These are phyloP conservation scores for Helarctos malayanus DNA, from an alignment of 2,797 vertebrate genomes.

Conservation along the genomic window DNA sequence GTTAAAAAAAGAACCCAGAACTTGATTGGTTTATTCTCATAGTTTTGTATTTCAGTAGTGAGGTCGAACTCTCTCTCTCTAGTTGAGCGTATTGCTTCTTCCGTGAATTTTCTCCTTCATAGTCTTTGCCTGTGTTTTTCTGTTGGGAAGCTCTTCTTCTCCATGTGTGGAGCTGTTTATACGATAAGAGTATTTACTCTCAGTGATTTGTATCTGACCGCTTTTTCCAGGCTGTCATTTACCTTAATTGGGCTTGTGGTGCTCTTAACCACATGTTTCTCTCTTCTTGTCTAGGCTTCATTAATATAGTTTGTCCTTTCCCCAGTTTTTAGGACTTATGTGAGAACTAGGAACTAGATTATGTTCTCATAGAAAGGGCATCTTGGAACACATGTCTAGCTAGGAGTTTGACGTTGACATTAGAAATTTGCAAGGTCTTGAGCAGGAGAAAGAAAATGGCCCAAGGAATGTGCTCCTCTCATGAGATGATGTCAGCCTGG, in stretches of 20 bases:
- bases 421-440: neutral
- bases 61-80: neutral
- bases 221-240: neutral
- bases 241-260: too few species aligned
- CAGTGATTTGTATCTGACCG: neutral
- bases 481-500: rapidly evolving
- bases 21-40: neutral
- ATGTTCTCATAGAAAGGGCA: neutral
- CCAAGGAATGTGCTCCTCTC: neutral
- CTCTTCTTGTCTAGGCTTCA: neutral
- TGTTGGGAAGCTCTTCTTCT: neutral
- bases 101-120: neutral
- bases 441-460: neutral
- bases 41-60: neutral
- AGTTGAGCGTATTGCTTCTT: neutral
- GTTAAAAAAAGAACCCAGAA: neutral
- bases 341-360: slow-evolving; percentile 28
- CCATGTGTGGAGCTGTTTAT: neutral
- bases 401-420: neutral
- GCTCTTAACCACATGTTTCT: neutral
- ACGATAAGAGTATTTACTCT: neutral
- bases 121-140: neutral
- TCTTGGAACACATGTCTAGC: neutral
- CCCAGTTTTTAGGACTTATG: neutral
- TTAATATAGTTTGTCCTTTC: neutral